Evolutionary conservation across 2,797 vertebrate species (phyloP), one percentile per base, ranked within the genome.

Genomic region (Emys orbicularis): DNA sequence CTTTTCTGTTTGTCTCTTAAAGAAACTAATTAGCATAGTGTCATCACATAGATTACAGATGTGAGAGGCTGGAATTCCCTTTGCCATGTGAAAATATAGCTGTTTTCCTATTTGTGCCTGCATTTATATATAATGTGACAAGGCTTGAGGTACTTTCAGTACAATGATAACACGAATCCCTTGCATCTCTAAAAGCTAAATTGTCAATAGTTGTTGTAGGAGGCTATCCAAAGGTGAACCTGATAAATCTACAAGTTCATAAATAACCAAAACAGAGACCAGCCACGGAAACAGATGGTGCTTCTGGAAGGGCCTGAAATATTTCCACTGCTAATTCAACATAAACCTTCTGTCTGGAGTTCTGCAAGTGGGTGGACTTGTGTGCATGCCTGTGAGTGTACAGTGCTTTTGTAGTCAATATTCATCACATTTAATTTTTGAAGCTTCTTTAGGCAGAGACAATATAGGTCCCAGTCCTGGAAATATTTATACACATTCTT

Each of bases 211-310:
- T 96, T 97, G 93, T 96, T 98, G 97, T 97, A 96, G 96, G 97
- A 98, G 96, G 94, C 96, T 97, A 97, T 98, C 96, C 97, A 98
- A 97, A 98, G 97, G 97, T 98, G 97, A 98, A 97, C 95, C 96
- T 96, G 97, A 98, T 98, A 98, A 97, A 98, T 98, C 96, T 98
- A 90, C 98, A 97, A 97, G 89, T 89, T 96, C 97, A 96, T 98
- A 98, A 98, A 98, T 98, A 98, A 97, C 97, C 95, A 94, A 98
- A 98, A 97, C 95, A 96, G 95, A 97, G 96, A 97, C 90, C 92
- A 98, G 95, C 90, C 95, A 1, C 94, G 95, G 97, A 98, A 98
- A 98, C 98, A 98, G 98, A 98, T 98, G 98, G 97, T 95, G 96
- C 96, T 98, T 97, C 97, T 98, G 95, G 97, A 98, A 97, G 86